phyloP scores from a whole-genome alignment of 1,140 invertebrate species.

The Drosophila lini region DNA sequence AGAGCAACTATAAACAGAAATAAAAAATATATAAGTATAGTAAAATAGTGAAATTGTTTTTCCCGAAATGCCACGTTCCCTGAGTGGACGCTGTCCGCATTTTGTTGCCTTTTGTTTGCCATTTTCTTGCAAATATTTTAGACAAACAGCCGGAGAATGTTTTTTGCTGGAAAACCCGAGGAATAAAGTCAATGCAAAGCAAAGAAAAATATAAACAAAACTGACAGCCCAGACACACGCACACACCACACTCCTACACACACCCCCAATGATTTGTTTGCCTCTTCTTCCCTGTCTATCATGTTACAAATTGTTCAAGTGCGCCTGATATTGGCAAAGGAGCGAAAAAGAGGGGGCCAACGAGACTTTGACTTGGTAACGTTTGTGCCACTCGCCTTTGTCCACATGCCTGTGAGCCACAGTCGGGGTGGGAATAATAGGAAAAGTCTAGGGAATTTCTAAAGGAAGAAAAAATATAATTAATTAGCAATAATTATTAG shows the following conservation, averaged over 20 bases:
- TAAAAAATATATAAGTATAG: neutral
- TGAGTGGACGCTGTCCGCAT: conserved; percentile 34
- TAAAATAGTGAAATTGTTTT: conserved; percentile 41
- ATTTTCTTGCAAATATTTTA: conserved; percentile 79
- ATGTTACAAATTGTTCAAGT: conserved; percentile 81
- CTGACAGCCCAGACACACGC: conserved; percentile 26
- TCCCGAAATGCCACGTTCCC: neutral
- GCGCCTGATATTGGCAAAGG: conserved; percentile 66
- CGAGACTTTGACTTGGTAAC: conserved; percentile 64
- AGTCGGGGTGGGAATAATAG: neutral
- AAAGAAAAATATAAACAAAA: conserved; percentile 80
- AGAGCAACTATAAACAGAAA: conserved; percentile 20
- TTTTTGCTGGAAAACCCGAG: conserved; percentile 34
- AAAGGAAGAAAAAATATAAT: too few species aligned
- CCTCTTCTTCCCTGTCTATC: conserved; percentile 67
- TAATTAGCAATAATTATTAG: too few species aligned
- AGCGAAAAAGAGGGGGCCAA: conserved; percentile 6
- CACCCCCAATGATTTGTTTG: conserved; percentile 55
- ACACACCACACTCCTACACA: conserved; percentile 7
- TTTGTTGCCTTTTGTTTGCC: conserved; percentile 68
- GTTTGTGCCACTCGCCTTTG: conserved; percentile 61
- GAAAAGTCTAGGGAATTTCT: neutral
- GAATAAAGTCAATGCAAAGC: conserved; percentile 75
- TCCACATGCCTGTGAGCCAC: conserved; percentile 56
- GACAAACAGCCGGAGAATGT: conserved; percentile 52